These are phyloP conservation scores for Pelecanoides urinatrix DNA, from an alignment of 2,113 vertebrate species.

Conservation along the genomic window DNA sequence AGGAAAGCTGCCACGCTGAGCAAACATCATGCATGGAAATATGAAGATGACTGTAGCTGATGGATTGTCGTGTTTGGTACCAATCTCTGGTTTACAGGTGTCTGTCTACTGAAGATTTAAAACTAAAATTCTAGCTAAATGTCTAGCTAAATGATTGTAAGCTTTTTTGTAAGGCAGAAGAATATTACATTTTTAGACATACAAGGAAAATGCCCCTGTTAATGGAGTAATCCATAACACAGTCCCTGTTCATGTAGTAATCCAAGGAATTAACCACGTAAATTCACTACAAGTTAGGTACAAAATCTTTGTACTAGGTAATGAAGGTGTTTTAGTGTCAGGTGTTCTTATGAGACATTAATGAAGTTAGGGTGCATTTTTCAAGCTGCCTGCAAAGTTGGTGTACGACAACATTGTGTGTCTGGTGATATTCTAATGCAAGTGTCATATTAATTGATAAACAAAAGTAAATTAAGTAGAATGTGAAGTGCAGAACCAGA, in stretches of 20 bases:
- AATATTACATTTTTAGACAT: background rate
- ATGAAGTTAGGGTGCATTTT: background rate
- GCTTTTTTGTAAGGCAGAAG: background rate
- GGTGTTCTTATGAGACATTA: background rate
- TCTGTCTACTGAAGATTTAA: background rate
- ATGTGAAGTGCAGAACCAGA: background rate
- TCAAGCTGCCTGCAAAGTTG: background rate
- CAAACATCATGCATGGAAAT: background rate
- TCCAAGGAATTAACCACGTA: background rate
- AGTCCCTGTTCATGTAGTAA: background rate
- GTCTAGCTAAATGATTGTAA: background rate
- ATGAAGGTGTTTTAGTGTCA: background rate
- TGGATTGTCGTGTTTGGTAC: fast-evolving
- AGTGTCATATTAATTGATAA: background rate
- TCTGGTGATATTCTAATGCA: background rate
- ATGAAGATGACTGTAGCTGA: background rate
- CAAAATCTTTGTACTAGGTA: background rate
- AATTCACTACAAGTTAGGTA: background rate
- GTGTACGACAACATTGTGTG: background rate
- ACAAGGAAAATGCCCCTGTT: background rate
- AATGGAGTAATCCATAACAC: background rate
- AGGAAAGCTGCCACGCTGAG: fast-evolving
- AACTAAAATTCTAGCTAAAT: background rate
- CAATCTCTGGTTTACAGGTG: background rate
- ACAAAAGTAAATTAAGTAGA: background rate